Base-by-base conservation (phyloP, 2,888 invertebrate genomes). In the Chloromyia formosa region DNA sequence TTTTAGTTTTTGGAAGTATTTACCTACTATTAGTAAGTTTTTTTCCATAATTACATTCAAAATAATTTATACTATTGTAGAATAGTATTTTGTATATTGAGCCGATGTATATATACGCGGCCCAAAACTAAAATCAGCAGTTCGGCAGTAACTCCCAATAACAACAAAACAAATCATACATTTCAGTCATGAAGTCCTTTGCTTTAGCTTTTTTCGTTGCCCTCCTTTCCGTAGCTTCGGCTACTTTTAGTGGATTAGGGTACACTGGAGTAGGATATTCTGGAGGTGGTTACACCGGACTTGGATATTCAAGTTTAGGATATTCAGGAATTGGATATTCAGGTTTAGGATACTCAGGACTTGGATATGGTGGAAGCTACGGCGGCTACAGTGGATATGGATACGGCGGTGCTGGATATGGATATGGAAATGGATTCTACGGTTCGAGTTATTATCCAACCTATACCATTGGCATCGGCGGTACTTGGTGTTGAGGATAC, bases 101-200 rank as follows among this genome's bases (percentile, higher is more conserved):
- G 14, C 4, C 53, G 53, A 53, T 7, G 18, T 62, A 62, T 62
- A 62, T 40, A 62, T 62, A 62, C 5, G n/a, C 20, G n/a, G 1
- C 0, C 16, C 2, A 40, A 22, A 9, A 10, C 7, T 62, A 9
- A 12, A 14, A 20, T 4, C 7, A 20, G 14, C 56, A 62, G 62
- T 62, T 62, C 40, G 20, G 61, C 40, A 62, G 62, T 62, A 35
- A 56, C 56, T 56, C 10, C 5, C 20, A 56, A 56, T 14, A 16
- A 10, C 5, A 16, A 2, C 5, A 56, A 16, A 56, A 18, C 56
- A 16, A 18, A 20, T 20, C 1, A 18, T 16, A n/a, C 7, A 56
- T 56, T 56, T 20, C 18, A 18, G 4, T 18, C 2, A 60, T 60
- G 60, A 60, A 60, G 27, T 27, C 60, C 9, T 60, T 23, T 14